Evolutionary conservation across 37 sponge, comb jelly and placozoan genomes (phyloP).

Genomic region (Halisarca cf. caerulea): DNA sequence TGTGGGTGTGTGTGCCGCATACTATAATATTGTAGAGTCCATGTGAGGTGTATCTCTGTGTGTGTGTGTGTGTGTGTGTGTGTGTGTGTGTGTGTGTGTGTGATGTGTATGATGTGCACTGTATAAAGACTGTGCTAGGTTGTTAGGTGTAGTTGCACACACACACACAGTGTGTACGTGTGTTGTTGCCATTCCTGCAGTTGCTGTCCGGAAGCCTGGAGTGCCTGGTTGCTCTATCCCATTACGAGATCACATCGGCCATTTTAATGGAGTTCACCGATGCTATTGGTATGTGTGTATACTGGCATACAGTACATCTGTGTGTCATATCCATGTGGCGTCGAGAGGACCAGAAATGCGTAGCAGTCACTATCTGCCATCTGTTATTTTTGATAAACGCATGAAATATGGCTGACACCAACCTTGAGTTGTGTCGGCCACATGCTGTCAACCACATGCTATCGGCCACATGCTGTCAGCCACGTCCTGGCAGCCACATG

Average conservation of each 20-base stretch:
- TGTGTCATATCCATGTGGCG: no score
- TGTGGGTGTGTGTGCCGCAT: no score
- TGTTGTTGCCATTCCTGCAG: background rate
- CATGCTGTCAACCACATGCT: no score
- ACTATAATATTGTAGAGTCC: no score
- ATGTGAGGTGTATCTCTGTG: conserved; percentile 8
- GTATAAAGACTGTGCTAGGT: background rate
- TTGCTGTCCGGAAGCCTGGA: background rate
- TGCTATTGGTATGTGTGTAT: background rate
- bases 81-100: background rate
- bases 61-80: conserved; percentile 18
- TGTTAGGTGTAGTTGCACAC: background rate
- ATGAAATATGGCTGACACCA: no score
- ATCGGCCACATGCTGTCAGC: no score
- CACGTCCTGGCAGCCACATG: no score
- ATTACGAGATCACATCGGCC: background rate
- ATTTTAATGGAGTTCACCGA: background rate
- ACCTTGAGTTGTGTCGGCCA: no score
- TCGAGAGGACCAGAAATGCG: no score
- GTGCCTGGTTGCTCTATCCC: background rate
- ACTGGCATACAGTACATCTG: no score
- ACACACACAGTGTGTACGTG: background rate
- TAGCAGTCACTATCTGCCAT: no score
- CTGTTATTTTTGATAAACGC: no score
- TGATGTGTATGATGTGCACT: background rate